These are phyloP conservation scores for Vanacampus margaritifer DNA, from an alignment of 2,113 vertebrate species.

Conservation along the genomic window DNA sequence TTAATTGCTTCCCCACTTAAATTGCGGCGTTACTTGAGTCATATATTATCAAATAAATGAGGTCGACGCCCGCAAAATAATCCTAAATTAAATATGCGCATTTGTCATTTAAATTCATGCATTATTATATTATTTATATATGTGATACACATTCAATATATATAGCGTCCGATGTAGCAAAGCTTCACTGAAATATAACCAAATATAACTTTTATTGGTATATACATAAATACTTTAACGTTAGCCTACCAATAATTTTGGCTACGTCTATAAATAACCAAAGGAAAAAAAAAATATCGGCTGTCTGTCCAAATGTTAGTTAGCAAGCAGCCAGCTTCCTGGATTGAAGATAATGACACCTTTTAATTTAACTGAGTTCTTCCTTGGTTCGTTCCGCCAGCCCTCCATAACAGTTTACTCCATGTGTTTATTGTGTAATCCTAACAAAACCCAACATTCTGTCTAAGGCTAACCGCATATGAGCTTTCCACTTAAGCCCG, in stretches of 20 bases:
- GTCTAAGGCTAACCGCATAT: not conserved
- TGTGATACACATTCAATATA: not conserved
- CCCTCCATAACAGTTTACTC: not conserved
- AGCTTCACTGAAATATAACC: not conserved
- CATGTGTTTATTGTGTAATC: not conserved
- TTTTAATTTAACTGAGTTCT: not conserved
- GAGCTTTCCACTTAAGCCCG: not conserved
- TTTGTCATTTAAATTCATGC: not conserved
- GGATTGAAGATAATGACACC: not conserved
- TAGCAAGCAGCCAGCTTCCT: not conserved
- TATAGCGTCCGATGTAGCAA: not conserved
- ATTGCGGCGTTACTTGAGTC: not conserved
- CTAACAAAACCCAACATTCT: not conserved
- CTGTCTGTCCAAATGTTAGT: not conserved
- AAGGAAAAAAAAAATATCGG: not conserved
- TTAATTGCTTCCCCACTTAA: not conserved
- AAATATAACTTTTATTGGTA: no score
- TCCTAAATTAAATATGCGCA: not conserved
- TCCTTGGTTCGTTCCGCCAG: not conserved
- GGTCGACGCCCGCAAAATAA: not conserved
- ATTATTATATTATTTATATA: no score
- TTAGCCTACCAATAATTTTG: no score
- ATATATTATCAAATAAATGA: not conserved
- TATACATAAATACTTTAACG: no score
- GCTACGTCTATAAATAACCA: not conserved